These are phyloP conservation scores for Drosophila borealis DNA, from an alignment of 2,888 invertebrate genomes.

Conservation along the genomic window DNA sequence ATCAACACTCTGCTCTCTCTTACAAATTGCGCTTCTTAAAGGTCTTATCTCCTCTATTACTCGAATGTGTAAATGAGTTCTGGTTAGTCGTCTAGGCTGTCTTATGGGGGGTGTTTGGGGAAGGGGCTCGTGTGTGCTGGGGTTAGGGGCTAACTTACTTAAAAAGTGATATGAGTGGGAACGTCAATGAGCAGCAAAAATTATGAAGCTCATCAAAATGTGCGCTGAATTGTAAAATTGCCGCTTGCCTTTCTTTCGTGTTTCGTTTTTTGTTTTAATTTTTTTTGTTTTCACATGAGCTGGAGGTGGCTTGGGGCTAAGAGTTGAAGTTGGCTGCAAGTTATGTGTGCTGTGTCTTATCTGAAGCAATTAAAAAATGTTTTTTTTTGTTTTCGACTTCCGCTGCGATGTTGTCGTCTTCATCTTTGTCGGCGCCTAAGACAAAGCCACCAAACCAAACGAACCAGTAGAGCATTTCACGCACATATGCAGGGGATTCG, in stretches of 20 bases:
- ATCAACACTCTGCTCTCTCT: background rate
- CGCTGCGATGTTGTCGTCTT: constrained; percentile 48
- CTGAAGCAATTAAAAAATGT: constrained; percentile 82
- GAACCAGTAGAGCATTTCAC: constrained; percentile 24
- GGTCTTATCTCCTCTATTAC: constrained; percentile 14
- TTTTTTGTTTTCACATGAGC: constrained; percentile 8
- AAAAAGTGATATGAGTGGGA: constrained; percentile 56
- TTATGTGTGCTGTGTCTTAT: constrained; percentile 77
- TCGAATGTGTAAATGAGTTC: constrained; percentile 31
- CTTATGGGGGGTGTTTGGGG: constrained; percentile 3
- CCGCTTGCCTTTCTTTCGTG: constrained; percentile 50
- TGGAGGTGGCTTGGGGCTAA: background rate
- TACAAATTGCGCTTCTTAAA: background rate
- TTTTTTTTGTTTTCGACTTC: constrained; percentile 57
- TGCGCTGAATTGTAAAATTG: constrained; percentile 82
- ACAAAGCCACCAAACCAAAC: constrained; percentile 42
- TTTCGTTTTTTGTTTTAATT: constrained; percentile 8
- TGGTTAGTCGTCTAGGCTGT: constrained; percentile 24
- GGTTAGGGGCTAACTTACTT: constrained; percentile 31
- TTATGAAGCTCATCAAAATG: constrained; percentile 78
- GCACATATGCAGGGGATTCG: constrained; percentile 42
- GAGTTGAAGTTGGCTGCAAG: constrained; percentile 35
- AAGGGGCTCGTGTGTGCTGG: background rate
- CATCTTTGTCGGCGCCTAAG: constrained; percentile 26
- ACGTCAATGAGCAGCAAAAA: constrained; percentile 76